Base-by-base conservation (phyloP, 2,888 invertebrate species). In the Caenorhabditis sulstoni region DNA sequence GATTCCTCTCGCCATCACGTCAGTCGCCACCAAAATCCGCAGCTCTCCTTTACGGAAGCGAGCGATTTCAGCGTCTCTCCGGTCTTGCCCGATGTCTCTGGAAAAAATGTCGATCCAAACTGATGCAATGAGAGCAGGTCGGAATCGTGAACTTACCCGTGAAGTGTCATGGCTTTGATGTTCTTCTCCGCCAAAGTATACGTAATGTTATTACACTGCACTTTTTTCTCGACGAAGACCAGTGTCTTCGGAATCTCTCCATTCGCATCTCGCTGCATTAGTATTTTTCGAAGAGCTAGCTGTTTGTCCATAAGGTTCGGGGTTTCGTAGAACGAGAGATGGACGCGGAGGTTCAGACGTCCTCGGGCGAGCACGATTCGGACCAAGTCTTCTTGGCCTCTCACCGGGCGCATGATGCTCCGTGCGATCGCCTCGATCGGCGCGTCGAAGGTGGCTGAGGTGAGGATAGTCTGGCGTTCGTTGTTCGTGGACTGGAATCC, bases 1-100 rank as follows among this genome's bases (percentile, higher is more conserved):
- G 0, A 97, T 92, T 0, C 98, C 98, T 45, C 98, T 92, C 0
- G 97, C 95, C 0, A 96, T 96, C 0, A 98, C 97, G 0, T 95
- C 95, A 0, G 98, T 98, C 0, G 97, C 97, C 0, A 99, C 95
- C 0, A 99, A 92, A 45, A 97, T 94, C 55, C 93, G 93, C 90
- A 94, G 94, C 14, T 91, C 83, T 18, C 82, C 77, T 0, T 35
- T 7, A 8, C 84, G 67, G 78, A 99, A 97, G 90, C 96, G 95
- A 0, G 88, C 59, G n/a, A 95, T 89, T 0, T 94, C 94, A 81
- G 93, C 91, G 87, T 95, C 94, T n/a, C 95, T 91, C 90, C 94
- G 93, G 49, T 93, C 90, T 87, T 95, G 95, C 0, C 93, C 90
- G 8, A 94, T 92, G 88, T 94, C 94, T 0, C 29, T 29, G 29